Base-by-base conservation (phyloP, 2,113 vertebrate genomes). In the Pelodiscus sinensis region DNA sequence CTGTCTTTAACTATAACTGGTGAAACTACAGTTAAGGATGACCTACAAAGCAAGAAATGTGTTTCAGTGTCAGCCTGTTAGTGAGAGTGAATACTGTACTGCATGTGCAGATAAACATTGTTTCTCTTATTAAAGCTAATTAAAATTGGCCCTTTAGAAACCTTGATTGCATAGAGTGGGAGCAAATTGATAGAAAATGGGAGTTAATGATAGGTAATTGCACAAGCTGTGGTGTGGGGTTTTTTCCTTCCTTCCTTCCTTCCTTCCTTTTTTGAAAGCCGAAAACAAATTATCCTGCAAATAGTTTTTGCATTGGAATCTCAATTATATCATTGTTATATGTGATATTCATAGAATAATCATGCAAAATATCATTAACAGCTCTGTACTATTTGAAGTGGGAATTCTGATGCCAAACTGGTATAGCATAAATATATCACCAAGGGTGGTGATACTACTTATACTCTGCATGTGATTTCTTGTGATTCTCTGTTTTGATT, bases 181-280 rank as follows among this genome's bases (percentile, higher is more conserved):
- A 89, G 95, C 94, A 97, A 92, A 92, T 55, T 90, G 89, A 78
- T 86, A 86, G 87, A 86, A 96, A 95, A 91, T 86, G 94, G 79
- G 95, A 95, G 95, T 95, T 97, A 97, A 97, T 97, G 92, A 94
- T 78, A 91, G 94, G 85, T 96, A 97, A 98, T 97, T 97, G 97
- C 94, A 93, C 81, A 95, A 81, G 95, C 90, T 84, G 81, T 29
- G 51, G 15, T 0, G 2, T 62, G 44, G 44, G 44, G 5, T 44
- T 44, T 44, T 86, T 77, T 18, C 9, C 4, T 86, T 77, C 83
- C 90, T 77, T 82, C 92, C 81, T 79, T 14, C 6, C 58, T 4
- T 10, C 5, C 18, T 22, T 18, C 9, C 4, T 73, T 50, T 91
- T 90, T 89, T 82, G 73, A 82, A 79, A 93, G 86, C 86, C 82